Evolutionary conservation across 2,113 vertebrate genomes (phyloP), one percentile per base, ranked within the genome.

Genomic region (Pelobates fuscus): DNA sequence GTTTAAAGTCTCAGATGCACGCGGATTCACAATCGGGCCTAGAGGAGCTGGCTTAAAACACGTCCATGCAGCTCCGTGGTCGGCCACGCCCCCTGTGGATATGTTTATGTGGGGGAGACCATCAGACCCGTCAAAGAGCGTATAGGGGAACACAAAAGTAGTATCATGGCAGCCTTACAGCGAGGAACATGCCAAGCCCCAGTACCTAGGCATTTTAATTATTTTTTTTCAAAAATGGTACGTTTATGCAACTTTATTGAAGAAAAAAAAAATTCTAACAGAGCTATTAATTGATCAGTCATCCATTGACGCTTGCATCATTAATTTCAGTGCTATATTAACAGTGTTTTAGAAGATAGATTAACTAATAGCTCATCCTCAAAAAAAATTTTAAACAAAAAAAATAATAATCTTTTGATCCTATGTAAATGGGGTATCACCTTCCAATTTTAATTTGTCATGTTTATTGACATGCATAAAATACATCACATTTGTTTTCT

Each of bases 221-320:
- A n/a, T n/a, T n/a, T n/a, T n/a, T n/a, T n/a, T n/a, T n/a, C n/a
- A n/a, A n/a, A n/a, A n/a, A n/a, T n/a, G n/a, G n/a, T n/a, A n/a
- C n/a, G 92, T 95, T 96, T 94, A 94, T 93, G 92, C 92, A 96
- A 95, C 94, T 98, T 98, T 98, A 98, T 96, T 98, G 93, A 94
- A 92, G 91, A n/a, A n/a, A n/a, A 91, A 93, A 96, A 93, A 94
- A 91, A 94, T 94, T 90, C 88, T 92, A 93, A 92, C 89, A 94
- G 93, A 94, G 94, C 93, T 90, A 94, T 95, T 93, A 95, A 95
- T 94, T 92, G 92, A 96, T 93, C 93, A 81, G 88, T 94, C 93
- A 90, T 91, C 95, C 92, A 88, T 88, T 86, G 89, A 91, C 90
- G 93, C 89, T 94, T 87, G 89, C 92, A 94, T 93, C 91, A 92